Evolutionary conservation across 2,888 invertebrate species (phyloP).

Genomic region (Drosophila suboccidentalis): DNA sequence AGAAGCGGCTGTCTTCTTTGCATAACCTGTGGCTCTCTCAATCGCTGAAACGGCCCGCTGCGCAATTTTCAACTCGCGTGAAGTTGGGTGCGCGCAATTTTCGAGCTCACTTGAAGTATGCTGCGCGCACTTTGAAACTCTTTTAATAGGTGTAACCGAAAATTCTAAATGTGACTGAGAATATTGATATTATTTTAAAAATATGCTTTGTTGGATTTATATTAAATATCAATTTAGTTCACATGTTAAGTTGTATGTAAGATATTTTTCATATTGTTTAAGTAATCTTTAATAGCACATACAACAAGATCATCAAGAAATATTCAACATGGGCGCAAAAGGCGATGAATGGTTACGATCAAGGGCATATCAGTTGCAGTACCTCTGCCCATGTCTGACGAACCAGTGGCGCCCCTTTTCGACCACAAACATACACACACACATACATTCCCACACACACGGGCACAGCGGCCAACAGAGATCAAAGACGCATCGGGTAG

Average conservation of each 20-base stretch:
- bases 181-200: neutral
- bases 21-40: constrained; percentile 35
- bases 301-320: constrained; percentile 14
- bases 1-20: constrained; percentile 23
- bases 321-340: constrained; percentile 33
- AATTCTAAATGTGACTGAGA: neutral
- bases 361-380: constrained; percentile 54
- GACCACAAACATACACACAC: constrained; percentile 4
- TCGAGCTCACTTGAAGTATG: constrained; percentile 17
- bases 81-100: constrained; percentile 52
- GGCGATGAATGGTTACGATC: constrained; percentile 55
- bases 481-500: constrained; percentile 54
- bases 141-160: neutral
- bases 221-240: neutral
- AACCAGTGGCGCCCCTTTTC: constrained; percentile 42
- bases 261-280: neutral
- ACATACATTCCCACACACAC: constrained; percentile 7
- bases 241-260: neutral
- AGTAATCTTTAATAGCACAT: neutral
- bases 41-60: constrained; percentile 15
- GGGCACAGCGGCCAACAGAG: constrained; percentile 16
- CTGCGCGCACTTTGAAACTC: constrained; percentile 8
- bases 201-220: neutral
- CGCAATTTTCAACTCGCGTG: constrained; percentile 45
- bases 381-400: constrained; percentile 24